Evolutionary conservation across 2,797 vertebrate species (phyloP), one percentile per base, ranked within the genome.

Genomic region (Hoplostethus mediterraneus): DNA sequence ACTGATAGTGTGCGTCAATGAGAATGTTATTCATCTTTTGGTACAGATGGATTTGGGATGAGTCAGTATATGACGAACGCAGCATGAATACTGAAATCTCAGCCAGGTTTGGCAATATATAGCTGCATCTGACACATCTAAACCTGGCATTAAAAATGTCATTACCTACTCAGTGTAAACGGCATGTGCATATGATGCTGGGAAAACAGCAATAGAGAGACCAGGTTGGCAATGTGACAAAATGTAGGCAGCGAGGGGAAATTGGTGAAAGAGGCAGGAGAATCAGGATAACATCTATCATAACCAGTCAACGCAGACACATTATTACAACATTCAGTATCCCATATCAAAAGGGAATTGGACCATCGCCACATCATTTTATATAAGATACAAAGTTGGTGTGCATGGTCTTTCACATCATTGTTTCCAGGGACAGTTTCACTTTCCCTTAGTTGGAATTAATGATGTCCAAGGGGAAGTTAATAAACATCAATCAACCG

Each of bases 281-380:
- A 78, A 44, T 53, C 61, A 21, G 30, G 87, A 90, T 87, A 89
- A 78, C 73, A 85, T 90, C 84, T 85, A 62, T 84, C 79, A 88
- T 90, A 88, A 86, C 67, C 63, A 80, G 87, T 90, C 73, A 77
- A 85, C 87, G 79, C 71, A 72, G 82, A 60, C 60, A 66, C 68
- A 84, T 88, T 87, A 87, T 85, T 87, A 71, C 75, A 83, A 63
- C 42, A 67, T 36, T 36, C 52, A 21, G 54, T 17, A 30, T 30
- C 25, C 42, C 28, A 1, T 14, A 47, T 7, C 13, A 9, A 11
- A 7, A 12, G 16, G 10, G 38, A 47, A 56, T 16, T 67, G 44
- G 44, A 56, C 60, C 51, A 75, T 82, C 82, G 86, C 81, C 67
- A 58, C 80, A 40, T 54, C 9, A 73, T 77, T 76, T 81, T 74